Base-by-base conservation (phyloP, 92 coral and sea anemone genomes). In the Epizoanthus ramosus region DNA sequence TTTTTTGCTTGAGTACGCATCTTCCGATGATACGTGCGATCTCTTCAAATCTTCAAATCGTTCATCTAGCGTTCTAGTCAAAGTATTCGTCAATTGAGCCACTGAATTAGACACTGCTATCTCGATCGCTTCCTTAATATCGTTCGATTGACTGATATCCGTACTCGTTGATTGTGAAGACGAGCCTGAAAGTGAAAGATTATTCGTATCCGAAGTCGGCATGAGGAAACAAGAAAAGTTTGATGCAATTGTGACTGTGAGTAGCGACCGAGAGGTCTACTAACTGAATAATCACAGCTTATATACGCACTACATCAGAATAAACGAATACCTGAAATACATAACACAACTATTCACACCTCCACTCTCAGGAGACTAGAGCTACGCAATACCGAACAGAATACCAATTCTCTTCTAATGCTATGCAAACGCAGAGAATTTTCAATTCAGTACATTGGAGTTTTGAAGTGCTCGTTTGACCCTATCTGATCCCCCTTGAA, bases 191-290 rank as follows among this genome's bases (percentile, higher is more conserved):
- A n/a, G n/a, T n/a, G n/a, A n/a, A n/a, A n/a, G n/a, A n/a, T n/a
- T n/a, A n/a, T n/a, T n/a, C n/a, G n/a, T n/a, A n/a, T n/a, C n/a
- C n/a, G n/a, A n/a, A n/a, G n/a, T n/a, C n/a, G n/a, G n/a, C n/a
- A n/a, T n/a, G n/a, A n/a, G n/a, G n/a, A n/a, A n/a, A n/a, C n/a
- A n/a, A n/a, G n/a, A n/a, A 5, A 63, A 63, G 68, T 63, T 63
- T 3, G 68, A 63, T 63, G 68, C 68, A 63, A 63, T 63, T 63
- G 68, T 63, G 6, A 63, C 31, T 28, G 68, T 3, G 68, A 63
- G 68, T n/a, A 63, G 68, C 68, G 68, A 63, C 68, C 68, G 68
- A 63, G 68, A 63, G 68, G 68, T 63, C 68, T 63, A 63, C 31
- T 63, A 63, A 19, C 68, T 63, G 68, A 5, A 63, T 63, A 19